Percentiles rank a stretch among this genome's conserved stretches.
phyloP scores from a whole-genome alignment of 1,140 invertebrate genomes.

The Acyrthosiphon pisum region DNA sequence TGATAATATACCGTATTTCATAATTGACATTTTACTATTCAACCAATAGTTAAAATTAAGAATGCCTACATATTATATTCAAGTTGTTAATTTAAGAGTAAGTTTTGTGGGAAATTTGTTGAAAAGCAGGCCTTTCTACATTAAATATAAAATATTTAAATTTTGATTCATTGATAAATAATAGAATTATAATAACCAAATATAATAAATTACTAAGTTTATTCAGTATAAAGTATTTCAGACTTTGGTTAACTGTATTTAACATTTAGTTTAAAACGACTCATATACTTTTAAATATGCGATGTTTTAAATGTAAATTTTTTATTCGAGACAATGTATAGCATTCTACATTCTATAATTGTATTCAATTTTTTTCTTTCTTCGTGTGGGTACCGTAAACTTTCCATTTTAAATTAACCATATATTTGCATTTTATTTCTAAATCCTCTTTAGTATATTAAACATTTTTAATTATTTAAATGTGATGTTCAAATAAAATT shows the following conservation, averaged over 20 bases:
- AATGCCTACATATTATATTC: too few species aligned
- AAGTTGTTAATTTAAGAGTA: not conserved
- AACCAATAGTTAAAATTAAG: too few species aligned
- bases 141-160: not conserved
- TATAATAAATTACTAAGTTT: not conserved
- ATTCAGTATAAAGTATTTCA: not conserved
- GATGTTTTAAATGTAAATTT: slow-evolving; percentile 29
- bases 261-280: not conserved
- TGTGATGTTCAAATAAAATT: not conserved
- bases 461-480: slow-evolving; percentile 34
- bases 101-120: not conserved
- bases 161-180: not conserved
- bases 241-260: not conserved
- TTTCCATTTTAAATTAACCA: slow-evolving; percentile 18
- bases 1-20: not conserved
- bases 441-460: slow-evolving; percentile 10
- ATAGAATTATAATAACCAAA: not conserved
- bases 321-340: not conserved
- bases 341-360: not conserved
- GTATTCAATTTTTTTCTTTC: not conserved
- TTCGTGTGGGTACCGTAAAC: not conserved
- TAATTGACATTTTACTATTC: not conserved
- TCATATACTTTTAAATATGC: not conserved
- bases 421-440: not conserved
- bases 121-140: not conserved